Base-by-base conservation (phyloP, 1,140 invertebrate species). In the Pachypsylla venusta region DNA sequence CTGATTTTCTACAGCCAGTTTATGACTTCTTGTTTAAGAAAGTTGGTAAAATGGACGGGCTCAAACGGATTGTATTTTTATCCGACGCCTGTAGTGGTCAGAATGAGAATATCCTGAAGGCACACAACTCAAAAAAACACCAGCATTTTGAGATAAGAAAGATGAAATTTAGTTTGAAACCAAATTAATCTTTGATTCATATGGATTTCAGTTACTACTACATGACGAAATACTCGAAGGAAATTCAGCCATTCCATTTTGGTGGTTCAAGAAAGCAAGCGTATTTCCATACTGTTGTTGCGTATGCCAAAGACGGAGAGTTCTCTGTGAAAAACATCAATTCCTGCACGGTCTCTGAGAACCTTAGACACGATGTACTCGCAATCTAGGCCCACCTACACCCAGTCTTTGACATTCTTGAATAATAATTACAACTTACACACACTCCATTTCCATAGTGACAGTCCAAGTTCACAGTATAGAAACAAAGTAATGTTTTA, bases 191-290 rank as follows among this genome's bases (percentile, higher is more conserved):
- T 25, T 57, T 68, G 25, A 64, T 71, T n/a, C 66, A 69, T 40
- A 65, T 69, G 48, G 68, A 70, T 59, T 71, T 71, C 61, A 64
- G 63, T n/a, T 63, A 71, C 59, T 71, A 71, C 56, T 70, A 67
- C 60, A 61, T 48, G n/a, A 66, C 61, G 24, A 71, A 71, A 62
- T 69, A 70, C 60, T 56, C 59, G 27, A 62, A 63, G 39, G 67
- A 70, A 66, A 67, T 71, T 22, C 69, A 72, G 62, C 61, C 64
- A 24, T 60, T 62, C 7, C 67, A 68, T 57, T 71, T 71, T 60
- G 65, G 67, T 16, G 64, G 56, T 14, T 67, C 63, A 7, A 65
- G 66, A 56, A 60, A 62, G 22, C 69, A 71, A 61, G 59, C 67
- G 56, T 62, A 64, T 24, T 63, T 71, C 20, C 70, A 72, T 62